A percentile compares a stretch with the other conserved stretches of the same genome.
phyloP scores from a whole-genome alignment of 1,140 invertebrate species.

The Hesperophylax magnus region DNA sequence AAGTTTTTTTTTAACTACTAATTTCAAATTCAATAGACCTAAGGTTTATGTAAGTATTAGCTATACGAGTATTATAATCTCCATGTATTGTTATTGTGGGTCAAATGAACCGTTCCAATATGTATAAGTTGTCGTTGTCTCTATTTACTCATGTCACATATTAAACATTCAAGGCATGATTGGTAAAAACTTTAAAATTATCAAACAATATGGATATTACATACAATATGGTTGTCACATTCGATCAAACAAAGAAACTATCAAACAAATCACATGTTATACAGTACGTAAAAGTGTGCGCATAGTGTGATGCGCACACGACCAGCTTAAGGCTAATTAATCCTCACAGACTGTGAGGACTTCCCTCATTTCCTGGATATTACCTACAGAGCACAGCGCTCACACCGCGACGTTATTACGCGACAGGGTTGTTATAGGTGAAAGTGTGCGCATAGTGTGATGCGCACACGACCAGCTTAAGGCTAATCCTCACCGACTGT shows the following conservation, averaged over 20 bases:
- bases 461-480: too few relatives aligned
- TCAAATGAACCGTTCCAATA: slow-evolving; percentile 31
- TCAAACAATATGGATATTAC: not conserved
- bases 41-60: slow-evolving; percentile 48
- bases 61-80: slow-evolving; percentile 38
- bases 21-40: slow-evolving; percentile 54
- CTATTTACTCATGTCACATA: slow-evolving; percentile 54
- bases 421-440: too few relatives aligned
- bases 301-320: too few relatives aligned
- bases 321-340: too few relatives aligned
- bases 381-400: too few relatives aligned
- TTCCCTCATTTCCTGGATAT: too few relatives aligned
- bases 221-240: too few relatives aligned
- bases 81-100: slow-evolving; percentile 23
- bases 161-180: slow-evolving; percentile 54
- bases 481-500: too few relatives aligned
- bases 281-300: too few relatives aligned
- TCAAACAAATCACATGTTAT: not conserved
- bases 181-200: slow-evolving; percentile 45
- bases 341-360: too few relatives aligned
- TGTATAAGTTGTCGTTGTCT: slow-evolving; percentile 56
- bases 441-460: too few relatives aligned
- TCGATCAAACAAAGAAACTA: not conserved
- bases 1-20: slow-evolving; percentile 49
- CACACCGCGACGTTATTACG: too few relatives aligned